Conservation (phyloP, 2,797 vertebrate species). For the Perodicticus potto region DNA sequence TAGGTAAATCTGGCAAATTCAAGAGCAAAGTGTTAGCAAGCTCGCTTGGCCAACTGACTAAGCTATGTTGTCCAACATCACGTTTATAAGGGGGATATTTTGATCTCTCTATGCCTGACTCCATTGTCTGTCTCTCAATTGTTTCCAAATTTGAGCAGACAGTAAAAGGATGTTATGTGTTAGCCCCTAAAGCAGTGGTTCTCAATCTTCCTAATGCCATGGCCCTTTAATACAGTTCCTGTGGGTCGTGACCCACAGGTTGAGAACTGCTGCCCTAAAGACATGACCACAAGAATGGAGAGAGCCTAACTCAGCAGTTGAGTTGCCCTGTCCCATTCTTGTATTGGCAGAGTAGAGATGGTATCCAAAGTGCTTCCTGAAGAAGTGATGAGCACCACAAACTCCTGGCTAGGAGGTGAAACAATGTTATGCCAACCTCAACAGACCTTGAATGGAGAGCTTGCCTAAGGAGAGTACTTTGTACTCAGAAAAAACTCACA, state of each 20-base stretch:
- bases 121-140: neutral
- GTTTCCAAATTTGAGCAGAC: neutral
- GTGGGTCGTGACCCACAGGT: no score
- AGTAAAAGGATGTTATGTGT: neutral
- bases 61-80: neutral
- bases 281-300: neutral
- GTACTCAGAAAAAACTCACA: neutral
- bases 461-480: neutral
- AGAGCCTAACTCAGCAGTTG: neutral
- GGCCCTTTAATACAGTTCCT: no score
- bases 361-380: neutral
- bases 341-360: neutral
- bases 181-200: neutral
- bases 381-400: constrained; percentile 2
- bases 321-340: neutral
- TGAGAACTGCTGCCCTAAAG: neutral
- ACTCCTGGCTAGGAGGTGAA: neutral
- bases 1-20: neutral
- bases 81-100: neutral
- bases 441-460: neutral
- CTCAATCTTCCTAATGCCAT: no score
- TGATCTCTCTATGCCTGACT: neutral
- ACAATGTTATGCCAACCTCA: neutral
- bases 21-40: neutral
- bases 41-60: neutral